Conservation (phyloP, 2,113 vertebrate genomes). For the Ageneiosus marmoratus region DNA sequence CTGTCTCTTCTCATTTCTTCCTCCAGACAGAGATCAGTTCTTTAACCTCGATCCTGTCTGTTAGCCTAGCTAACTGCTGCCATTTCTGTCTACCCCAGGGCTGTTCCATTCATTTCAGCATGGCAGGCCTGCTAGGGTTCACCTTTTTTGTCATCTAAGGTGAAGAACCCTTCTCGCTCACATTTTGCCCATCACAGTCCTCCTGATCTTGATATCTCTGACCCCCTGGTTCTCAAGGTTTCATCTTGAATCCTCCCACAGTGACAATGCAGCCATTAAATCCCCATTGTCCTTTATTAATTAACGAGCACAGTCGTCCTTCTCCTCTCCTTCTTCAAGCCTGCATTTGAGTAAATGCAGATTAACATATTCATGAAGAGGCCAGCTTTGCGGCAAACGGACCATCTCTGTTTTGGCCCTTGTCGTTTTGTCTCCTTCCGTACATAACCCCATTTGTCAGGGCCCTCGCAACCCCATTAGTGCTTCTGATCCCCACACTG, state of each 20-base stretch:
- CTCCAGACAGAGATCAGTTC: slow-evolving; percentile 42
- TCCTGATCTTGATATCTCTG: slow-evolving; percentile 19
- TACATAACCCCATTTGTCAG: slow-evolving; percentile 74
- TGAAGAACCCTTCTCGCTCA: slow-evolving; percentile 10
- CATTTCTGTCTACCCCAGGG: slow-evolving; percentile 39
- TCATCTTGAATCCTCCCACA: slow-evolving; percentile 45
- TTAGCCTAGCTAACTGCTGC: slow-evolving; percentile 2
- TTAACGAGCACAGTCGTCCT: slow-evolving; percentile 69
- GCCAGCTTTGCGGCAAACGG: slow-evolving; percentile 70
- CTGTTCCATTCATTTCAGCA: slow-evolving; percentile 21
- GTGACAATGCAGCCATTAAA: slow-evolving; percentile 65
- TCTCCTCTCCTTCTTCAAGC: slow-evolving; percentile 15
- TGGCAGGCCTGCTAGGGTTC: slow-evolving; percentile 22
- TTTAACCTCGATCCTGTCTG: slow-evolving; percentile 40
- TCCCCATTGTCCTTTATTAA: slow-evolving; percentile 74
- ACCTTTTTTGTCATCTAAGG: slow-evolving; percentile 49
- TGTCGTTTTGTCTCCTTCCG: slow-evolving; percentile 68
- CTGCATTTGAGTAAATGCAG: slow-evolving; percentile 63
- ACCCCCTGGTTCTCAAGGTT: slow-evolving; percentile 35
- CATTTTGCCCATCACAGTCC: slow-evolving; percentile 28
- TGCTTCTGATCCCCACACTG: slow-evolving; percentile 63
- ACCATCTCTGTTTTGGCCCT: slow-evolving; percentile 71
- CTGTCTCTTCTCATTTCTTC: slow-evolving; percentile 19
- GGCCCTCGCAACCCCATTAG: slow-evolving; percentile 67
- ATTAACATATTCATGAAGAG: slow-evolving; percentile 81